Evolutionary conservation across 2,797 vertebrate species (phyloP), one percentile per base, ranked within the genome.

Genomic region (Pagetopsis macropterus): DNA sequence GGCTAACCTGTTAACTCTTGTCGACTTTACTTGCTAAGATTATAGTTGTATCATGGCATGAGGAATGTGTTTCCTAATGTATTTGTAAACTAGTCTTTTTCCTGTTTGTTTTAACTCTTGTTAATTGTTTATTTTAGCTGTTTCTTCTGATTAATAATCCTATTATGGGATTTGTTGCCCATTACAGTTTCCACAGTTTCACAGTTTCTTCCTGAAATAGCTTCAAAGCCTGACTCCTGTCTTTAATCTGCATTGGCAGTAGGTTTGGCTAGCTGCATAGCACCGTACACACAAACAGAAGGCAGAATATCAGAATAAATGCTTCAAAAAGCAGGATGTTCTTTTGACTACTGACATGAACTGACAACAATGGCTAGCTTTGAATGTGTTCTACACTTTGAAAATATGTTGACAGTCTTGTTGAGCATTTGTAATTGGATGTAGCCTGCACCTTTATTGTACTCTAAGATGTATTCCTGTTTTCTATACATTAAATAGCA

Each of bases 401-500:
- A 46, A 50, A 52, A 21, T 6, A 37, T 6, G 8, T 5, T 16
- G 16, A 57, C 37, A 59, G 21, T 17, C 4, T 49, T 68, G 49
- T 10, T 13, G 63, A 40, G 17, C 17, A 17, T 50, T 8, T 50
- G 65, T 41, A 68, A 45, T 61, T 68, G 11, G 14, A 49, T 2
- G n/a, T 69, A 45, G 21, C n/a, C 13, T 48, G 9, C 54, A 41
- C 21, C 37, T 37, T 10, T 45, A 11, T n/a, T 55, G 19, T 10
- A 10, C 17, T 50, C 62, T 11, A 57, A 16, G 15, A 61, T 33
- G 27, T 27, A 43, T 63, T 15, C 33, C 56, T 59, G 33, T 77
- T 67, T 71, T 63, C 43, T 40, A 55, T 37, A 16, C 19, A n/a
- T 9, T 57, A n/a, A 59, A 48, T 73, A 49, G 19, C 61, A 55